Evolutionary conservation across 2,797 vertebrate genomes (phyloP).

Genomic region (Danionella dracula): DNA sequence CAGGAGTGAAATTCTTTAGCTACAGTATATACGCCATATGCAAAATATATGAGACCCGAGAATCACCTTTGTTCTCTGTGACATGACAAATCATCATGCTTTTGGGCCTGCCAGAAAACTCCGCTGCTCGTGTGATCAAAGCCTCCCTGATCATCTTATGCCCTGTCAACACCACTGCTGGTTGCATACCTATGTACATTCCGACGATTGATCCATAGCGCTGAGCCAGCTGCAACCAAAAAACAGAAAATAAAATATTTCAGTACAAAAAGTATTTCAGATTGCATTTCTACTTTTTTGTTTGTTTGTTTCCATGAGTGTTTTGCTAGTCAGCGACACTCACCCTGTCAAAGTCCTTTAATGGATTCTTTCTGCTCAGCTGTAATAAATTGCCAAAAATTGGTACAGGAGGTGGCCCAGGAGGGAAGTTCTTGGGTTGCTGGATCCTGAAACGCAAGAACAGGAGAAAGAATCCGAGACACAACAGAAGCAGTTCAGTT

Average conservation of each 20-base stretch:
- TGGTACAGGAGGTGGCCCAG: conserved; percentile 14
- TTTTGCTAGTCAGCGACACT: too few relatives aligned
- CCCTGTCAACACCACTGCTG: background rate
- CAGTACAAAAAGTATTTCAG: too few relatives aligned
- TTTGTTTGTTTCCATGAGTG: too few relatives aligned
- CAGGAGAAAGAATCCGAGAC: conserved; percentile 2
- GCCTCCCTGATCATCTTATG: background rate
- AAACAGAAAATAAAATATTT: too few relatives aligned
- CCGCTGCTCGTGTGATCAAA: background rate
- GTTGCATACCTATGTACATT: background rate
- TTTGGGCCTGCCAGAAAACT: background rate
- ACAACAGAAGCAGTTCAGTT: background rate
- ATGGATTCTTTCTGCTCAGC: background rate
- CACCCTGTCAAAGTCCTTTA: background rate
- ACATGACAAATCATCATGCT: background rate
- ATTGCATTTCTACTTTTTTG: too few relatives aligned
- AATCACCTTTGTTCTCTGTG: background rate
- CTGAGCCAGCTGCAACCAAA: background rate
- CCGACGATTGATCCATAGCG: background rate
- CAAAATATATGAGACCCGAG: too few relatives aligned
- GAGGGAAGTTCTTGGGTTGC: background rate
- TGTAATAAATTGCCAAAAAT: conserved; percentile 28
- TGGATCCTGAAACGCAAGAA: background rate
- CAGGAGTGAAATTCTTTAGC: background rate
- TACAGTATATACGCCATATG: too few relatives aligned